Evolutionary conservation across 35 echinoderm and acorn worm species (phyloP), one percentile per base, ranked within the genome.

Genomic region (Hemicentrotus pulcherrimus): DNA sequence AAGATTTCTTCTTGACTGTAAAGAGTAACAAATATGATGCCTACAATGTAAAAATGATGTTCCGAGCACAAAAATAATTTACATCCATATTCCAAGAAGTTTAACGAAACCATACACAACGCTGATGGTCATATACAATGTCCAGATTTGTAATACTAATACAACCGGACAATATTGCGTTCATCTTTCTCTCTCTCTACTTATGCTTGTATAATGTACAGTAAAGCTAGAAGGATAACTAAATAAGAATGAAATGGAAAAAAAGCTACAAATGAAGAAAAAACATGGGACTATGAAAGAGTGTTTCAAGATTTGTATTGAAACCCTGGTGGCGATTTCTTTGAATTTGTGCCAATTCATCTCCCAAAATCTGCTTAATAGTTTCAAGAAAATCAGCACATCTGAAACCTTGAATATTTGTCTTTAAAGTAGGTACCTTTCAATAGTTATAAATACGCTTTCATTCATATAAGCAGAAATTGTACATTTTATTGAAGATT

Each of bases 21-120:
- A 78, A n/a, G 61, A 70, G 16, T 22, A 78, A 78, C 65, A 78
- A 78, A 45, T 90, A 90, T 90, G 32, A 93, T 47, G 46, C 46
- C 91, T 93, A 93, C 48, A 93, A 58, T 32, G 45, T 93, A 93
- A 93, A 78, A 93, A 47, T 55, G 91, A 93, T 52, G 46, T 47
- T 46, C 30, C 13, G 46, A 93, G 91, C 91, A 93, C 91, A 93
- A 93, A 78, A 45, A 93, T 93, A 93, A 93, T 93, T 93, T 93
- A 93, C 91, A 93, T 47, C 91, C 32, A n/a, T 93, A 31, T 93
- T 58, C 48, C 91, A 22, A 46, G 32, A 90, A 78, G 65, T 78
- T 30, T 18, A 78, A 78, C 65, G 19, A 78, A 78, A 78, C 65
- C 19, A n/a, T 70, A 70, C 65, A 78, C 24, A 78, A 78, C 22